Base-by-base conservation (phyloP, 2,113 vertebrate genomes). In the Onychorhynchus coronatus region DNA sequence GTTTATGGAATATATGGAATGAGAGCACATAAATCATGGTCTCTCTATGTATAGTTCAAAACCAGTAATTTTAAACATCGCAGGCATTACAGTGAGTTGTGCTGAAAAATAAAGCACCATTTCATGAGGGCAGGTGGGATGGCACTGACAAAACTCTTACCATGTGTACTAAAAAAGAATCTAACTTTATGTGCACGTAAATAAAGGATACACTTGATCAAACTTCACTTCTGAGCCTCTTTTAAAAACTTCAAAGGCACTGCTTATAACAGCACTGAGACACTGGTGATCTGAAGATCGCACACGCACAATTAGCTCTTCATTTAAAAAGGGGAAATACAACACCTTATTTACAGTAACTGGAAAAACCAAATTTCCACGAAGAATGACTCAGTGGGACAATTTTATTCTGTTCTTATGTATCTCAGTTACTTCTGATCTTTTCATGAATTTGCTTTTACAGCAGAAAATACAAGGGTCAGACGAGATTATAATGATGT, bases 1-100 rank as follows among this genome's bases (percentile, higher is more conserved):
- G 86, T 89, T 97, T 97, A 89, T 94, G 94, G 96, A 93, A 78
- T 85, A 76, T 33, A 35, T 76, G 56, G 50, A 93, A 93, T 84
- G 80, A 62, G 44, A 84, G 19, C 41, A 47, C 79, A 95, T 93
- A 93, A 65, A 89, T 87, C 59, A 77, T 30, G 6, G 41, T 46
- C 52, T 61, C 50, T 93, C 23, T 50, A 42, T 53, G 58, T 74
- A 56, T 31, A 71, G 39, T 87, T 93, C 74, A 92, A 89, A 94
- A 55, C 0, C 53, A 93, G 56, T 92, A 9, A 91, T 91, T 95
- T 93, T 66, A 89, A 61, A 78, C 12, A 22, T 50, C 85, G 50
- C 25, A 89, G 50, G 55, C 67, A 89, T 91, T 95, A 82, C 73
- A 88, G 37, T 67, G 83, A 58, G 21, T 55, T 71, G 12, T 83